Evolutionary conservation across 2,888 invertebrate species (phyloP).

Genomic region (Chromoteleia sp.): DNA sequence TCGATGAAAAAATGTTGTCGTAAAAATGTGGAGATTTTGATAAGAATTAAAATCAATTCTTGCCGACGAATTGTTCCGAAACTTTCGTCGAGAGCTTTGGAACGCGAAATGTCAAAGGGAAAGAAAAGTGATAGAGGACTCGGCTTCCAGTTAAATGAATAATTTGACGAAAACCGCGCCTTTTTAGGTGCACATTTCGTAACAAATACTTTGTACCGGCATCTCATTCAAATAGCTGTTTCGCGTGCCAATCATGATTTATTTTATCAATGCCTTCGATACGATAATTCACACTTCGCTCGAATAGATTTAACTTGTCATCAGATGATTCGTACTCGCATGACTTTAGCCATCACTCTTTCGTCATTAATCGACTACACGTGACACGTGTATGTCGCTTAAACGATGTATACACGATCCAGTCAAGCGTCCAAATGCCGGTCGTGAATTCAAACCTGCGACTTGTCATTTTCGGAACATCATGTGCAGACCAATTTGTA

Average conservation of each 20-base stretch:
- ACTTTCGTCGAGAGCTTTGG: background rate
- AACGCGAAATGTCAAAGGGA: background rate
- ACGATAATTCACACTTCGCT: slow-evolving; percentile 47
- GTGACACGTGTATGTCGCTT: slow-evolving; percentile 58
- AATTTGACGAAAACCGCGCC: background rate
- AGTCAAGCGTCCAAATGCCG: slow-evolving; percentile 38
- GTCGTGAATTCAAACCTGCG: slow-evolving; percentile 42
- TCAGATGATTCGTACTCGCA: slow-evolving; percentile 46
- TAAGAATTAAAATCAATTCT: background rate
- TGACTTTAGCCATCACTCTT: slow-evolving; percentile 71
- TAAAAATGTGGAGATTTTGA: background rate
- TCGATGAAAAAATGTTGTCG: background rate
- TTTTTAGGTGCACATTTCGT: background rate
- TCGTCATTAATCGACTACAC: slow-evolving; percentile 77
- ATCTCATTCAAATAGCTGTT: slow-evolving; percentile 27
- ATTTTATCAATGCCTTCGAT: slow-evolving; percentile 34
- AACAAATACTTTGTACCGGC: slow-evolving; percentile 8
- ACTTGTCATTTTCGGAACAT: slow-evolving; percentile 55
- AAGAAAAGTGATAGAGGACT: background rate
- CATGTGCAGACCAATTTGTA: slow-evolving; percentile 43
- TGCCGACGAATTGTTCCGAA: background rate
- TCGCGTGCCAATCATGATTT: slow-evolving; percentile 35
- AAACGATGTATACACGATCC: slow-evolving; percentile 42
- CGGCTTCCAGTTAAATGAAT: background rate
- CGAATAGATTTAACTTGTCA: slow-evolving; percentile 51